Evolutionary conservation across 2,888 invertebrate species (phyloP).

Genomic region (Napeogenes sylphis): DNA sequence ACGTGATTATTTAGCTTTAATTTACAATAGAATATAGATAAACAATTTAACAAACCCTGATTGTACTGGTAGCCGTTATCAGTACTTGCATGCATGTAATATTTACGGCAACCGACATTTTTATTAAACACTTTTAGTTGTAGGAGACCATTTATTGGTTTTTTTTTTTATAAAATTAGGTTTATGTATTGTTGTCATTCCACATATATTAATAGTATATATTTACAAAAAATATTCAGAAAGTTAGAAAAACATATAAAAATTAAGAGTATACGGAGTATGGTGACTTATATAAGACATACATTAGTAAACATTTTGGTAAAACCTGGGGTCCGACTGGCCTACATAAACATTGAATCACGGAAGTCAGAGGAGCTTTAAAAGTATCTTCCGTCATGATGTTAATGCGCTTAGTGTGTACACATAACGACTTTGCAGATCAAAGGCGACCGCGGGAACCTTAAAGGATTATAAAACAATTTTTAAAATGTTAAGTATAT

Average conservation of each 20-base stretch:
- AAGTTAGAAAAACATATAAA: neutral
- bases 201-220: too few relatives aligned
- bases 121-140: too few relatives aligned
- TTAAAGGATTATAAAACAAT: conserved; percentile 1
- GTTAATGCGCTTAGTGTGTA: conserved; percentile 20
- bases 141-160: too few relatives aligned
- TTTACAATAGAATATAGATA: too few relatives aligned
- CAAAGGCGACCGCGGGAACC: conserved; percentile 6
- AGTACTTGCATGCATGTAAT: too few relatives aligned
- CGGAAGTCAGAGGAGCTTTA: conserved; percentile 12
- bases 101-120: too few relatives aligned
- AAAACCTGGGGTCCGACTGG: neutral
- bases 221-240: too few relatives aligned
- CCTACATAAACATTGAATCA: conserved; percentile 10
- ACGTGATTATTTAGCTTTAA: too few relatives aligned
- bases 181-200: too few relatives aligned
- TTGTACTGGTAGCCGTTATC: too few relatives aligned
- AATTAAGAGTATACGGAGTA: neutral
- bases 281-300: neutral
- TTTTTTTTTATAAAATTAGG: too few relatives aligned
- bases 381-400: conserved; percentile 14
- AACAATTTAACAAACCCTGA: too few relatives aligned
- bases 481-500: neutral
- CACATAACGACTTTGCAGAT: conserved; percentile 12
- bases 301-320: conserved; percentile 9